Percentiles rank a stretch among this genome's conserved stretches.
phyloP scores from a whole-genome alignment of 2,888 invertebrate species.

The Drosophila incognita region DNA sequence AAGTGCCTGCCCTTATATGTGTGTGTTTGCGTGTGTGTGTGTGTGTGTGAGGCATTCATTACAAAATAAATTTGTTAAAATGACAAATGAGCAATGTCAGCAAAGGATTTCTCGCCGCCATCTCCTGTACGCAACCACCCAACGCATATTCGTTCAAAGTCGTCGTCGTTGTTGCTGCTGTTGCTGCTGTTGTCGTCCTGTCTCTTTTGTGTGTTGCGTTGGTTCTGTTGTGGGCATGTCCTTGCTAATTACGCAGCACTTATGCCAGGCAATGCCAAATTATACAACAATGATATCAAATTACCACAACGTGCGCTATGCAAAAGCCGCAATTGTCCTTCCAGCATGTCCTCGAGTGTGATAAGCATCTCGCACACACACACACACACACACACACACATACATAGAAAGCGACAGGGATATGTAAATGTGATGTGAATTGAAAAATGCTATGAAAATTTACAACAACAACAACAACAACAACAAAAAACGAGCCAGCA shows the following conservation, averaged over 20 bases:
- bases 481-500: conserved; percentile 50
- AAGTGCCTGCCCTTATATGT: conserved; percentile 54
- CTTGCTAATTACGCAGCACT: conserved; percentile 80
- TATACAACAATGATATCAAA: conserved; percentile 80
- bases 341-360: conserved; percentile 43
- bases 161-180: not conserved
- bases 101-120: conserved; percentile 67
- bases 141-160: conserved; percentile 8
- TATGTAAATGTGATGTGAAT: conserved; percentile 69
- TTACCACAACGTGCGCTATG: conserved; percentile 61
- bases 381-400: not conserved
- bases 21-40: conserved; percentile 19
- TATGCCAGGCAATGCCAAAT: conserved; percentile 77
- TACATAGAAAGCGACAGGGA: not conserved
- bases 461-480: not conserved
- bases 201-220: conserved; percentile 33
- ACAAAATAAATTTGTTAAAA: conserved; percentile 79
- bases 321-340: conserved; percentile 70
- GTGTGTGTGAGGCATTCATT: conserved; percentile 61
- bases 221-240: conserved; percentile 68
- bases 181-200: not conserved
- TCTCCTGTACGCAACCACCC: conserved; percentile 18
- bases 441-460: conserved; percentile 54
- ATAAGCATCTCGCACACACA: conserved; percentile 35
- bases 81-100: conserved; percentile 79